A percentile compares a stretch with the other conserved stretches of the same genome.
Evolutionary conservation across 2,113 vertebrate species (phyloP).

Genomic region (Neolamprologus longior): DNA sequence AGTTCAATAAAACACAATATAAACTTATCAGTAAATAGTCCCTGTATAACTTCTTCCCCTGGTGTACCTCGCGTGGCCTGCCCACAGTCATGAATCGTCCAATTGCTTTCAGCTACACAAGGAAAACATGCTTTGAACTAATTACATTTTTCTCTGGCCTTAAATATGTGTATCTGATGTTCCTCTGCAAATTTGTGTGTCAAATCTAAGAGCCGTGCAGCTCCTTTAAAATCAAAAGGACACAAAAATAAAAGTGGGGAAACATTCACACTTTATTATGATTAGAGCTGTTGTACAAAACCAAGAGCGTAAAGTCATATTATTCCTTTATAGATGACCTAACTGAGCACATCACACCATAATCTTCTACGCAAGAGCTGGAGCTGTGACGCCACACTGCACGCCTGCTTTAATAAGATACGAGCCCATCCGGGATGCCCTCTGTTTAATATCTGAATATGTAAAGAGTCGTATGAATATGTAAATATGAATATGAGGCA

Average conservation of each 20-base stretch:
- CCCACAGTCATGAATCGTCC: neutral
- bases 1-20: neutral
- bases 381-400: conserved; percentile 8
- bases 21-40: neutral
- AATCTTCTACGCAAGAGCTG: neutral
- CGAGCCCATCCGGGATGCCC: conserved; percentile 10
- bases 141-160: neutral
- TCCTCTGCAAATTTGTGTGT: neutral
- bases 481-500: conserved; percentile 58
- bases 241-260: neutral
- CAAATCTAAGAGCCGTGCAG: neutral
- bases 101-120: neutral
- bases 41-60: neutral
- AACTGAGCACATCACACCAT: neutral
- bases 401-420: neutral
- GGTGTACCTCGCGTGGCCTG: neutral
- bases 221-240: neutral
- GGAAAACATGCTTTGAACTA: neutral
- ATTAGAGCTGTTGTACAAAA: neutral
- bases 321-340: neutral
- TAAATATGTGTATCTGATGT: neutral
- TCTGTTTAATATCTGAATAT: conserved; percentile 49
- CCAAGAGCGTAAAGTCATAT: neutral
- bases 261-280: neutral
- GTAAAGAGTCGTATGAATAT: conserved; percentile 57